A percentile compares a stretch with the other conserved stretches of the same genome.
phyloP scores from a whole-genome alignment of 1,140 invertebrate genomes.

The Oreohelix idahoensis region DNA sequence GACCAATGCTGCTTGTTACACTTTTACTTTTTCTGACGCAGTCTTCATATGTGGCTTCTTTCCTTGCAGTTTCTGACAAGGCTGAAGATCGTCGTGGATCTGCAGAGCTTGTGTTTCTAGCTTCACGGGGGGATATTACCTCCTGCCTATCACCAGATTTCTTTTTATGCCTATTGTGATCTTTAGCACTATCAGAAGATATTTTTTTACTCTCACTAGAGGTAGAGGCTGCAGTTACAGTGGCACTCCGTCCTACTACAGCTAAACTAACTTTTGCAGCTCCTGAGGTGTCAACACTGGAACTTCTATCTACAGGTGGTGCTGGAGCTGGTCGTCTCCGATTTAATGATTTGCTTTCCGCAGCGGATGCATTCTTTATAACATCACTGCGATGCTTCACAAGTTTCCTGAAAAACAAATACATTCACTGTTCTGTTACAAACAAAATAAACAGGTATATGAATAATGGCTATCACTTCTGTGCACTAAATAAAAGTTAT shows the following conservation, averaged over 20 bases:
- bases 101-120: not conserved
- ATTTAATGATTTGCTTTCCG: constrained; percentile 8
- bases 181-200: not conserved
- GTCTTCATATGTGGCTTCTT: not conserved
- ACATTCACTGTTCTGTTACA: not conserved
- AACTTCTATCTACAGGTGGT: constrained; percentile 32
- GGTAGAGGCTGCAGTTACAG: not conserved
- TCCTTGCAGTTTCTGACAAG: not conserved
- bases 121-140: not conserved
- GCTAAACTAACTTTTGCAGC: not conserved
- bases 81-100: not conserved
- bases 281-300: not conserved
- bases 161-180: not conserved
- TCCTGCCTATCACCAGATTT: constrained; percentile 1
- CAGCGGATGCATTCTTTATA: constrained; percentile 21
- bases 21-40: constrained; percentile 34
- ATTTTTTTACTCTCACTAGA: constrained; percentile 16
- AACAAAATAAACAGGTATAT: not conserved
- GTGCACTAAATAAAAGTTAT: no score
- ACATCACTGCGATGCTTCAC: constrained; percentile 38
- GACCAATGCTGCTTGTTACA: constrained; percentile 38
- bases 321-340: constrained; percentile 37
- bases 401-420: constrained; percentile 31
- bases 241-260: constrained; percentile 14
- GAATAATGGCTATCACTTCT: no score